A percentile compares a stretch with the other conserved stretches of the same genome.
phyloP scores from a whole-genome alignment of 2,888 invertebrate genomes.

The Andrena minutula region DNA sequence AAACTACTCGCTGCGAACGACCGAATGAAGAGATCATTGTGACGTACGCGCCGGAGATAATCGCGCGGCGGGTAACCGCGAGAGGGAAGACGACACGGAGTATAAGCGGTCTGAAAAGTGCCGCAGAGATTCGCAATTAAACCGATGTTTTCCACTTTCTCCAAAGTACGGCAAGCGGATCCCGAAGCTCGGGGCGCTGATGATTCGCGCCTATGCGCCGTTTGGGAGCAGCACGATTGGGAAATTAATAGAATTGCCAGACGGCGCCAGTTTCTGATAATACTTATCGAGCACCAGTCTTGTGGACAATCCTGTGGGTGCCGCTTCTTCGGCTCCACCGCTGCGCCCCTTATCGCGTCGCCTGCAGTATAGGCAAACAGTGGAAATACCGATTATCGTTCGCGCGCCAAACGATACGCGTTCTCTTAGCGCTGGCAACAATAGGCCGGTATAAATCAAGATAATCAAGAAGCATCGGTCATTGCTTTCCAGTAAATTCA shows the following conservation, averaged over 20 bases:
- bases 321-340: constrained; percentile 26
- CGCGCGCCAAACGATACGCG: constrained; percentile 33
- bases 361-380: constrained; percentile 38
- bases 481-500: constrained; percentile 18
- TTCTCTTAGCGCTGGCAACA: constrained; percentile 29
- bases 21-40: constrained; percentile 40
- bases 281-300: constrained; percentile 73
- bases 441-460: constrained; percentile 35
- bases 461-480: constrained; percentile 6
- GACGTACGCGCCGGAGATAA: constrained; percentile 34
- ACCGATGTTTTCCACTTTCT: constrained; percentile 44
- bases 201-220: background rate
- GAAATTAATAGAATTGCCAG: constrained; percentile 77
- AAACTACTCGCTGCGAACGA: constrained; percentile 14
- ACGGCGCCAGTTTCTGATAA: constrained; percentile 80
- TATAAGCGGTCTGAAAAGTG: background rate
- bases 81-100: constrained; percentile 29
- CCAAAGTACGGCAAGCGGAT: constrained; percentile 47
- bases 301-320: constrained; percentile 41
- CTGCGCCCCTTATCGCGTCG: constrained; percentile 39
- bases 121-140: constrained; percentile 26
- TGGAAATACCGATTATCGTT: constrained; percentile 45
- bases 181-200: constrained; percentile 25
- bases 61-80: constrained; percentile 14
- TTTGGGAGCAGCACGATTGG: constrained; percentile 49